Evolutionary conservation across 2,113 vertebrate species (phyloP).

Genomic region (Cisticola juncidis): DNA sequence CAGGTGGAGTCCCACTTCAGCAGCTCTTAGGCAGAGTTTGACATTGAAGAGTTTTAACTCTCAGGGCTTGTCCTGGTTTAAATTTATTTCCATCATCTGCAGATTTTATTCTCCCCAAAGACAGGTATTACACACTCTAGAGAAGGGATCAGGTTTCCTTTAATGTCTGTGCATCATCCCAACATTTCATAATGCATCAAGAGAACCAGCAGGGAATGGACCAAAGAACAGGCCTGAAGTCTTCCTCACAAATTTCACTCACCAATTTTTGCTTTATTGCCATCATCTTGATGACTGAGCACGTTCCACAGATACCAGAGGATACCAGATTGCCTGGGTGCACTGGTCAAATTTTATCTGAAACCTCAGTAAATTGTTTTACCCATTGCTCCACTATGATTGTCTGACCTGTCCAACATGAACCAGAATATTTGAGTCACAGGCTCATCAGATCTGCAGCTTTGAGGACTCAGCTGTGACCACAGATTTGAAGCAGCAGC

Average conservation of each 20-base stretch:
- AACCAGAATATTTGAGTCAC: neutral
- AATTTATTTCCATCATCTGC: neutral
- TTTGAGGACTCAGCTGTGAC: neutral
- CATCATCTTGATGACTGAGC: neutral
- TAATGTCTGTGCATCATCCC: neutral
- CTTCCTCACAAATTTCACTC: neutral
- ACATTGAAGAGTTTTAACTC: neutral
- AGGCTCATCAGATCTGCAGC: neutral
- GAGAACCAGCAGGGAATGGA: neutral
- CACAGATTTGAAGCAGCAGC: neutral
- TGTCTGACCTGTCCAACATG: neutral
- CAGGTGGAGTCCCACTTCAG: no score
- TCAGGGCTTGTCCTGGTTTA: neutral
- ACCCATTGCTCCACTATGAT: neutral
- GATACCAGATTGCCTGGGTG: neutral
- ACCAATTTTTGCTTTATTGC: neutral
- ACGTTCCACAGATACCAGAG: neutral
- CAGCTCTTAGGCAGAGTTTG: neutral
- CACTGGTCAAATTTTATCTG: neutral
- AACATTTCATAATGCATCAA: neutral
- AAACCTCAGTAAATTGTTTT: neutral
- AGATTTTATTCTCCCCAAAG: neutral
- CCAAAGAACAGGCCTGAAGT: neutral
- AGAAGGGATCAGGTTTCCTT: neutral
- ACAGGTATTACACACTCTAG: neutral